Base-by-base conservation (phyloP, 2,797 vertebrate species). In the Remorina albescens region DNA sequence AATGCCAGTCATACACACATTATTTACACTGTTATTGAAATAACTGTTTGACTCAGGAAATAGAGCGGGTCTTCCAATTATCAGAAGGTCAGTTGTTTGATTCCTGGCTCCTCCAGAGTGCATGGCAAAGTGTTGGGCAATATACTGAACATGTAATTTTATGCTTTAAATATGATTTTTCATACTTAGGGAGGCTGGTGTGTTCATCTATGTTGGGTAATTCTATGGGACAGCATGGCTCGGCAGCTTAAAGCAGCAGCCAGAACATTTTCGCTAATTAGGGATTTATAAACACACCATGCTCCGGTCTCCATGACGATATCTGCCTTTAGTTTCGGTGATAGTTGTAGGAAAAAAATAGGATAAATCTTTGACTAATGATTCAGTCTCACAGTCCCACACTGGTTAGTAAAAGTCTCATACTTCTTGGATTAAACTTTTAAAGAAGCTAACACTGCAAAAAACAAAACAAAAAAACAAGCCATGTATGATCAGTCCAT, bases 1-100 rank as follows among this genome's bases (percentile, higher is more conserved):
- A 87, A 67, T 37, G 60, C 67, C 78, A 80, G 19, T 61, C 62
- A 55, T 2, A 62, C 2, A 8, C 28, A 74, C 67, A 68, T 65
- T 15, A 64, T 64, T 34, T 8, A 39, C 59, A 49, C 13, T 44
- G 2, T 77, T 74, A 47, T 50, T 30, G 30, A 30, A 30, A 30
- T 30, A 30, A 30, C 6, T 30, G 30, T 30, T 30, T 30, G 30
- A 30, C 30, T 76, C 34, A 57, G 51, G 13, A 32, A 44, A 6
- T 30, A 30, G 30, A 30, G 30, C 30, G 30, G 30, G 30, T 30
- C 30, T 30, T n/a, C 30, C 30, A 30, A 3, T 30, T 3, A 30
- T 30, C 6, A 30, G 30, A 30, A 6, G 30, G 30, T 30, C 30
- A 30, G 30, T 30, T 3, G 30, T 30, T 30, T 30, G 3, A 30